Base-by-base conservation (phyloP, 2,113 vertebrate species). In the Charina bottae region DNA sequence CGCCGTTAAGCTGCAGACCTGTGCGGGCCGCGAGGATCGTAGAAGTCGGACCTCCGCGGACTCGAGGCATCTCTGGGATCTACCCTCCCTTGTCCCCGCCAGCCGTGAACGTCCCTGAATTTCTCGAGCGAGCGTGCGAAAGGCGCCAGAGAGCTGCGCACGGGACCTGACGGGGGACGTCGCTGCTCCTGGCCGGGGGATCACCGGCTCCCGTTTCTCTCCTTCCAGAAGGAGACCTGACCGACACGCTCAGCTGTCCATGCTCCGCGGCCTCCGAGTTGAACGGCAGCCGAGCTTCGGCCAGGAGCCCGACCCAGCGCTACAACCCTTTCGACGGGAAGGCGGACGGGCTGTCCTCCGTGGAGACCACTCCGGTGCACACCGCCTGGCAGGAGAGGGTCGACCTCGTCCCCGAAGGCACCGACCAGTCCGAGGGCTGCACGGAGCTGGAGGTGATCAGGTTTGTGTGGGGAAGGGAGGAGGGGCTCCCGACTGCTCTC, bases 381-480 rank as follows among this genome's bases (percentile, higher is more conserved):
- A 2, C 96, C 0, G 95, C 97, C 7, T 95, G 95, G 15, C 96
- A 90, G 83, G 96, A 97, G 78, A 96, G 91, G 89, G 95, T 86
- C 0, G 93, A 94, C 53, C 72, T 95, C 87, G 91, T 92, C 89
- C 92, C 93, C 0, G 98, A 98, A 0, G 97, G 97, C 17, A 95
- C 91, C 0, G 98, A 98, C 83, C 97, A 96, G 68, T 96, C 96
- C 0, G 97, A 98, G n/a, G 86, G 95, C 94, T 97, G 97, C 97
- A 94, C 96, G 0, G 98, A 99, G 93, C 97, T 99, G 49, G 99
- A 99, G 93, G 99, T 99, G 95, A 99, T 99, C 96, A 98, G 99
- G 99, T 87, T 17, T 33, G 68, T 78, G 13, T 15, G 0, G 15
- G 15, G 68, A 2, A 33, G 13, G 68, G 17, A 33, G 0, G n/a